phyloP scores from a whole-genome alignment of 2,888 invertebrate genomes.

The Encarsia formosa region DNA sequence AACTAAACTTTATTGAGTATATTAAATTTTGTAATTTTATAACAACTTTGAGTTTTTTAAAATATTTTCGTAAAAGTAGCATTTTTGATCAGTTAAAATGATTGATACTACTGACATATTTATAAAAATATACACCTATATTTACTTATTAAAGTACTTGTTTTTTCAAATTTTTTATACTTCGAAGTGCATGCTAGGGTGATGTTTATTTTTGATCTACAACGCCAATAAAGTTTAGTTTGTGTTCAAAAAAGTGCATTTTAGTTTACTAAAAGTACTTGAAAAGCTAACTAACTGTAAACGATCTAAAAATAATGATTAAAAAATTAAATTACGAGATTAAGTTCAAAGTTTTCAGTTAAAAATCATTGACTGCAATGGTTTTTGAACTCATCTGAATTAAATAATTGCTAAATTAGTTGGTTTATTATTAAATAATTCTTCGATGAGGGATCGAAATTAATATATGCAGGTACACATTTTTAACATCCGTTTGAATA shows the following conservation, averaged over 20 bases:
- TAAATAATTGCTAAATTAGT: neutral
- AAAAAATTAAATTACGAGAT: conserved; percentile 9
- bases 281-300: too few relatives aligned
- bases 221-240: too few relatives aligned
- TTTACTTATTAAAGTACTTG: too few relatives aligned
- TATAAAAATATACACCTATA: too few relatives aligned
- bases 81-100: conserved; percentile 3
- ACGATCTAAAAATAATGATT: conserved; percentile 6
- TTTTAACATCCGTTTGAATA: conserved; percentile 1
- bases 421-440: conserved; percentile 23
- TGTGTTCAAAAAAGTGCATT: too few relatives aligned
- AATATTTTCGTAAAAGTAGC: conserved; percentile 5
- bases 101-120: too few relatives aligned
- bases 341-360: conserved; percentile 20
- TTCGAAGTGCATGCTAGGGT: too few relatives aligned
- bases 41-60: conserved; percentile 10
- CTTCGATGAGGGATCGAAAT: conserved; percentile 12
- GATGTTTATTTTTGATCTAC: too few relatives aligned
- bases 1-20: too few relatives aligned
- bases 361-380: conserved; percentile 17
- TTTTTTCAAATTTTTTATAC: too few relatives aligned
- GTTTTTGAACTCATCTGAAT: conserved; percentile 21
- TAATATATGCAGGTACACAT: conserved; percentile 17
- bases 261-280: too few relatives aligned
- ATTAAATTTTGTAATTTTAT: conserved; percentile 11